These are phyloP conservation scores for Seriola aureovittata DNA, from an alignment of 2,113 vertebrate species.

Conservation along the genomic window DNA sequence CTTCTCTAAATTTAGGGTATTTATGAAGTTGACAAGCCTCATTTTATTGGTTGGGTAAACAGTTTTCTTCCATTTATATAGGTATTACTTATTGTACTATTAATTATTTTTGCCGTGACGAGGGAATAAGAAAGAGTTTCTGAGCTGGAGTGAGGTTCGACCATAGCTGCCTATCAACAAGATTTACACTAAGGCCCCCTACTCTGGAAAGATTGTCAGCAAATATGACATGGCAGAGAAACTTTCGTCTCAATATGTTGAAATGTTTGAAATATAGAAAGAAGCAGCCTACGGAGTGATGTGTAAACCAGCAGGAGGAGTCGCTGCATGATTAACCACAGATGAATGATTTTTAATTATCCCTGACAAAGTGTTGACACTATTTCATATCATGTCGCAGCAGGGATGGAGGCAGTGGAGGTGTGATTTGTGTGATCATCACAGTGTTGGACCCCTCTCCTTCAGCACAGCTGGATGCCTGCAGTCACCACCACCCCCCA, in stretches of 20 bases:
- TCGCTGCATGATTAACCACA: background rate
- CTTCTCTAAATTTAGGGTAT: too few relatives aligned
- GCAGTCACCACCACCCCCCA: conserved; percentile 19
- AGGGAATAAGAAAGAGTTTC: too few relatives aligned
- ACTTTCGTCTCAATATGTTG: background rate
- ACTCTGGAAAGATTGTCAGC: background rate
- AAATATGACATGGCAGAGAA: background rate
- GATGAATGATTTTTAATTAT: conserved; percentile 23
- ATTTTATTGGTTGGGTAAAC: too few relatives aligned
- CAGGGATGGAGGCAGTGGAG: background rate
- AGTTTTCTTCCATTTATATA: too few relatives aligned
- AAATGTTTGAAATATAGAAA: background rate
- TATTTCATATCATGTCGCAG: background rate
- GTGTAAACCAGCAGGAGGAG: background rate
- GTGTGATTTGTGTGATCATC: background rate
- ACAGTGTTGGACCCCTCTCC: background rate
- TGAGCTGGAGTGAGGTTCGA: too few relatives aligned
- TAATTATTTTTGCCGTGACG: too few relatives aligned
- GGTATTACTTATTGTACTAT: too few relatives aligned
- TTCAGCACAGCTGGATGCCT: conserved; percentile 57
- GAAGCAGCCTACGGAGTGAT: background rate
- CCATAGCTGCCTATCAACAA: background rate
- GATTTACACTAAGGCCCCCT: background rate
- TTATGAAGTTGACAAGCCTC: too few relatives aligned
- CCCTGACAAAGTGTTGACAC: conserved; percentile 27